Percentiles rank a stretch among this genome's conserved stretches.
Evolutionary conservation across 2,888 invertebrate species (phyloP).

Genomic region (Macaria notata): DNA sequence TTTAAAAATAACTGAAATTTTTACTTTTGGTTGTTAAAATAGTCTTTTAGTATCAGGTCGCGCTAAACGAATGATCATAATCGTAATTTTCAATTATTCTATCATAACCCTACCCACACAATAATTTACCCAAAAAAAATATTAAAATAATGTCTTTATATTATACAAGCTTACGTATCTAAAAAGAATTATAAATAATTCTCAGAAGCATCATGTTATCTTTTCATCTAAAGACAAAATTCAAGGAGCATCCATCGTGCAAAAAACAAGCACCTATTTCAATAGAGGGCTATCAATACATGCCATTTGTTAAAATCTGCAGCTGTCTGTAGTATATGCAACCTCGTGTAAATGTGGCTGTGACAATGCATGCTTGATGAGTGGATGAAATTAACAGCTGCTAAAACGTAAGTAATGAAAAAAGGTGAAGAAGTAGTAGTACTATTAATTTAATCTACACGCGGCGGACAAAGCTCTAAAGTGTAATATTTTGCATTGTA

Average conservation of each 20-base stretch:
- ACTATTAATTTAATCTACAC: background rate
- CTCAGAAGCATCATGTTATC: conserved; percentile 8
- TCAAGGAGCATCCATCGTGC: conserved; percentile 13
- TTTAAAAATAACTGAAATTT: too few relatives aligned
- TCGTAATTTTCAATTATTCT: too few relatives aligned
- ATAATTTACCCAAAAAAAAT: too few relatives aligned
- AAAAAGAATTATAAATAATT: background rate
- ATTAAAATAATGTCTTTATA: too few relatives aligned
- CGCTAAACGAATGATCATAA: too few relatives aligned
- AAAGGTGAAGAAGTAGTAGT: background rate
- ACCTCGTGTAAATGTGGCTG: conserved; percentile 60
- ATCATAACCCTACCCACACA: too few relatives aligned
- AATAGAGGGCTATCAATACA: conserved; percentile 58
- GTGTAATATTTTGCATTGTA: background rate
- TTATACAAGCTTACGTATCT: background rate
- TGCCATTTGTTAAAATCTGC: conserved; percentile 67
- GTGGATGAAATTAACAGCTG: conserved; percentile 61
- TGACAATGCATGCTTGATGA: conserved; percentile 71
- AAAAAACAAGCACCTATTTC: conserved; percentile 42
- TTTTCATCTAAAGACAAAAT: conserved; percentile 21
- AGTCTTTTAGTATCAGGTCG: too few relatives aligned
- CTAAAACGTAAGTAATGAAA: conserved; percentile 21
- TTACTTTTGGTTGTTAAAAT: too few relatives aligned
- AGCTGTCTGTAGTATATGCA: conserved; percentile 63
- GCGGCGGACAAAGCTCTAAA: background rate